Evolutionary conservation across 2,113 vertebrate species (phyloP).

Genomic region (Oceanites oceanicus): DNA sequence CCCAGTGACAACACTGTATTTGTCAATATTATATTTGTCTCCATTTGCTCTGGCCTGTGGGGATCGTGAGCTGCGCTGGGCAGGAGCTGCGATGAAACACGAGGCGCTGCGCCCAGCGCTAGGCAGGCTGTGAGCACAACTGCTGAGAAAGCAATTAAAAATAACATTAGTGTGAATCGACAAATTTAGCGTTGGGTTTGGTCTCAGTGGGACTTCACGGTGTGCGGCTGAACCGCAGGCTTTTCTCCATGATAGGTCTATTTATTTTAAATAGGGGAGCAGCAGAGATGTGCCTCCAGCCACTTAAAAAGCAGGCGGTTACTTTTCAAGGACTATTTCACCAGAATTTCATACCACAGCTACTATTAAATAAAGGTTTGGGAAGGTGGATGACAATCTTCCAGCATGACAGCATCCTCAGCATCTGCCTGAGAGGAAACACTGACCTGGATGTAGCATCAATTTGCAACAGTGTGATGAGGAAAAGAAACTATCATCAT

Average conservation of each 20-base stretch:
- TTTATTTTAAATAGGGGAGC: not conserved
- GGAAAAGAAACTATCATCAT: constrained; percentile 47
- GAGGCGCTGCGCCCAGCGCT: rapidly evolving
- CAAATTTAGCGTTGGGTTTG: not conserved
- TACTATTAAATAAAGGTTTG: constrained; percentile 67
- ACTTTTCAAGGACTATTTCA: constrained; percentile 71
- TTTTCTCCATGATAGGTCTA: not conserved
- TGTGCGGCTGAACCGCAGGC: not conserved
- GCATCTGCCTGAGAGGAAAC: constrained; percentile 72
- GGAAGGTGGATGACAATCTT: constrained; percentile 69
- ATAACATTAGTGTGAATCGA: not conserved
- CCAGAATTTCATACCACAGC: constrained; percentile 76
- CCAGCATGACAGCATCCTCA: constrained; percentile 73
- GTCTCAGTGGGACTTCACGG: not conserved
- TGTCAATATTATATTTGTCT: not conserved
- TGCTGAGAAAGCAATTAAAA: constrained; percentile 41
- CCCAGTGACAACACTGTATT: not conserved
- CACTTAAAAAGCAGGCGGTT: not conserved
- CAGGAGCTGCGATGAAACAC: not conserved
- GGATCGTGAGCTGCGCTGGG: rapidly evolving
- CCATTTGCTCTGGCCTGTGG: not conserved
- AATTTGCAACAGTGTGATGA: constrained; percentile 67
- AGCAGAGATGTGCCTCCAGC: not conserved
- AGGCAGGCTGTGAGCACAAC: not conserved
- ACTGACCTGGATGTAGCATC: constrained; percentile 61